Percentiles rank a stretch among this genome's conserved stretches.
Evolutionary conservation across 2,113 vertebrate genomes (phyloP).

Genomic region (Microcebus ravelobensis): DNA sequence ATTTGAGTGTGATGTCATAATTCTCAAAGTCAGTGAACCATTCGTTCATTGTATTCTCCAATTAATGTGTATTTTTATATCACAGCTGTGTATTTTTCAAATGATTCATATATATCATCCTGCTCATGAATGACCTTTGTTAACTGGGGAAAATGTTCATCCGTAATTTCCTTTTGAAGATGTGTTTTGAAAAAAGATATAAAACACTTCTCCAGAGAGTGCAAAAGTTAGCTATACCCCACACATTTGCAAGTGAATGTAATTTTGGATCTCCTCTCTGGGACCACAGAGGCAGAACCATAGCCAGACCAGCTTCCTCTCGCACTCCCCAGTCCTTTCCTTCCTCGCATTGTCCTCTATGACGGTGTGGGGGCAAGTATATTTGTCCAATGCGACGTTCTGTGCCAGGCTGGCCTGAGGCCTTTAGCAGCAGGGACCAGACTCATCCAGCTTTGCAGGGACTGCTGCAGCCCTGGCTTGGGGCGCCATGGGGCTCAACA

Average conservation of each 20-base stretch:
- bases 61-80: too few species aligned
- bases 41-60: too few species aligned
- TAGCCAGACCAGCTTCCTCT: too few species aligned
- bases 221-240: background rate
- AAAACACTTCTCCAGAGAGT: background rate
- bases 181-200: too few species aligned
- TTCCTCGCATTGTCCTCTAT: background rate
- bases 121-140: too few species aligned
- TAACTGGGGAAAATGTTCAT: too few species aligned
- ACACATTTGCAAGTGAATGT: background rate
- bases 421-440: background rate
- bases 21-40: too few species aligned
- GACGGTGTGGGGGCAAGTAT: background rate
- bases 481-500: background rate
- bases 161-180: too few species aligned
- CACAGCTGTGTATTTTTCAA: too few species aligned
- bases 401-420: background rate
- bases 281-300: background rate
- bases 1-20: too few species aligned
- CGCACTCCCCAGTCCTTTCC: background rate
- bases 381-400: background rate
- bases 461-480: background rate
- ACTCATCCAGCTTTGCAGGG: background rate
- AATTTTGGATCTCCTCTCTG: background rate
- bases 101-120: too few species aligned